Evolutionary conservation across 92 coral and sea anemone genomes (phyloP).

Genomic region (Parazoanthus atlanticus): DNA sequence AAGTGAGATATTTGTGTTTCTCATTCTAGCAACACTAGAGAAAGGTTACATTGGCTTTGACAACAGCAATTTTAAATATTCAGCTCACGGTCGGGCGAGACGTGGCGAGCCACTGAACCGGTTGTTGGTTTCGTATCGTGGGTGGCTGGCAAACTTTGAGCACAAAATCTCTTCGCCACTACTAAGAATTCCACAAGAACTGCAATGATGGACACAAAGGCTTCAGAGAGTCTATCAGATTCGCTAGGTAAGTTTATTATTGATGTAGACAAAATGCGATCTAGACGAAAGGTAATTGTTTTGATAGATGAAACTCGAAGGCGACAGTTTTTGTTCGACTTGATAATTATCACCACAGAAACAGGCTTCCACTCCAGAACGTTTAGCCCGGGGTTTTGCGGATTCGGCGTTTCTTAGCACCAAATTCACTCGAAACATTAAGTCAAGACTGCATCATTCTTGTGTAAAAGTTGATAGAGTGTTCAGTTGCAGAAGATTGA

Average conservation of each 20-base stretch:
- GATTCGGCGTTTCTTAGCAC: not conserved
- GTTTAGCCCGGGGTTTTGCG: not conserved
- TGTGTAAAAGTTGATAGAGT: not conserved
- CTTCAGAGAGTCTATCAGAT: constrained; percentile 23
- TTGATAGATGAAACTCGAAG: constrained; percentile 24
- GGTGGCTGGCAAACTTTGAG: not conserved
- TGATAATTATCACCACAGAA: constrained; percentile 21
- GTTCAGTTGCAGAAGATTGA: not conserved
- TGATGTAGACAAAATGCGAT: constrained; percentile 25
- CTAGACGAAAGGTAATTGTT: constrained; percentile 11
- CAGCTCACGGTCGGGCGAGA: not conserved
- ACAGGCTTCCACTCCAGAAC: constrained; percentile 5
- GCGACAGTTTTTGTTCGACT: constrained; percentile 14
- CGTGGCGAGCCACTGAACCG: not conserved
- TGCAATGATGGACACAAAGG: constrained; percentile 39
- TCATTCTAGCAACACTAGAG: not conserved
- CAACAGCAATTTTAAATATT: not conserved
- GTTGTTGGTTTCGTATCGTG: not conserved
- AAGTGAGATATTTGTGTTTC: not conserved
- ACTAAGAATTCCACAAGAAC: not conserved
- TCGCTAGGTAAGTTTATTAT: constrained; percentile 31
- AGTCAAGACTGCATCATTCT: not conserved
- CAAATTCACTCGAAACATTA: not conserved
- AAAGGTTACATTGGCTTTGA: not conserved
- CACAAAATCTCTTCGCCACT: constrained; percentile 12